A percentile compares a stretch with the other conserved stretches of the same genome.
These are phyloP conservation scores for Blastomussa wellsi DNA, from an alignment of 92 coral and sea anemone species.

Conservation along the genomic window DNA sequence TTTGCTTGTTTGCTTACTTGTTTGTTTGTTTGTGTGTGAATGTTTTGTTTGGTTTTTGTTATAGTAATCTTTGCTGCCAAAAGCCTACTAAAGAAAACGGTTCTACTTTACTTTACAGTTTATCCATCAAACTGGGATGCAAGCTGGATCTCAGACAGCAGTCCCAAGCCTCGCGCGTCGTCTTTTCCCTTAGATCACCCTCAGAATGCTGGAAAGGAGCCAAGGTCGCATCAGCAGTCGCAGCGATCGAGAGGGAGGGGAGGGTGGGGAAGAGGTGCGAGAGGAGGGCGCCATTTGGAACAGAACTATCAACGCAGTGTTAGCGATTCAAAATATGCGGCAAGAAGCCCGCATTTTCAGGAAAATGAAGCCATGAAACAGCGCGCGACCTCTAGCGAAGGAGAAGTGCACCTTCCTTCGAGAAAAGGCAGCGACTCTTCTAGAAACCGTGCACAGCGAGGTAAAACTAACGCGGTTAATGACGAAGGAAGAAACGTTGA, in stretches of 20 bases:
- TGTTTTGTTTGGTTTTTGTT: not conserved
- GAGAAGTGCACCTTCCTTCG: not conserved
- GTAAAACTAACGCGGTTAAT: not conserved
- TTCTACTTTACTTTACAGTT: not conserved
- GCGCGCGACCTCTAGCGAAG: constrained; percentile 29
- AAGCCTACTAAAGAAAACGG: not conserved
- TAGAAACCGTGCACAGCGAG: not conserved
- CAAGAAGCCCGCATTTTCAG: constrained; percentile 16
- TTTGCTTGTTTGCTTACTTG: not conserved
- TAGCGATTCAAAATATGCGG: constrained; percentile 28
- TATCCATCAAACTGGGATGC: constrained; percentile 31
- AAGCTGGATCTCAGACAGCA: constrained; percentile 41
- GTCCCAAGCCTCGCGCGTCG: constrained; percentile 26
- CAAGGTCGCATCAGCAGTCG: not conserved
- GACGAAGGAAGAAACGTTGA: not conserved
- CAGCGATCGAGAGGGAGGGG: constrained; percentile 31
- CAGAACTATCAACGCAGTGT: constrained; percentile 30
- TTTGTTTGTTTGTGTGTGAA: not conserved
- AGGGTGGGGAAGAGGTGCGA: constrained; percentile 10
- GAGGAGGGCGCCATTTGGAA: constrained; percentile 7
- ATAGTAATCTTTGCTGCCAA: not conserved
- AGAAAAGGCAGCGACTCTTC: not conserved
- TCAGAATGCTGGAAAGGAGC: constrained; percentile 2
- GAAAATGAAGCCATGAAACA: not conserved
- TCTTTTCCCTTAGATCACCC: not conserved